Conservation (phyloP, 2,888 invertebrate genomes). For the Tigriopus californicus region DNA sequence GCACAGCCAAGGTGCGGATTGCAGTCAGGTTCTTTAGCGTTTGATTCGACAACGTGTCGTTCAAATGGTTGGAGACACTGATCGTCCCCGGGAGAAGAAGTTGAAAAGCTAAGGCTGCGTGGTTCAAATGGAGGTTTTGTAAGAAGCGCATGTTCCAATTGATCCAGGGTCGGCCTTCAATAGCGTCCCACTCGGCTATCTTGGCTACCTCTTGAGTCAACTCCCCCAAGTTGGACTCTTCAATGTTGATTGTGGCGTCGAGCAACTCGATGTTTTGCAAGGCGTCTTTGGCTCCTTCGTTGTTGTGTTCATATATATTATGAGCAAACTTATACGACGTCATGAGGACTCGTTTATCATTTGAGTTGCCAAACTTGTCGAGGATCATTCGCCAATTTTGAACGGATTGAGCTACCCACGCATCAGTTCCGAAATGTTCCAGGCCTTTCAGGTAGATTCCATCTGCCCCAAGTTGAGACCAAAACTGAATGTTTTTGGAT, state of each 20-base stretch:
- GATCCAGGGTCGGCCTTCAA: constrained; percentile 4
- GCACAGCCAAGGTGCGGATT: constrained; percentile 3
- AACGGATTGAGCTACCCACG: not conserved
- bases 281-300: not conserved
- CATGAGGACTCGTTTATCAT: not conserved
- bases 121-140: not conserved
- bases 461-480: constrained; percentile 1
- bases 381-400: not conserved
- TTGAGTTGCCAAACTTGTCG: constrained; percentile 1
- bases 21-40: constrained; percentile 3
- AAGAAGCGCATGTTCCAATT: constrained; percentile 6
- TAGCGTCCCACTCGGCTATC: constrained; percentile 10
- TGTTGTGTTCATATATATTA: not conserved
- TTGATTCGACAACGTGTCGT: not conserved
- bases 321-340: constrained; percentile 1
- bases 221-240: not conserved
- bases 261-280: not conserved
- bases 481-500: not conserved
- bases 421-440: not conserved
- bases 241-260: not conserved
- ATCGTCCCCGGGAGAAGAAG: constrained; percentile 3
- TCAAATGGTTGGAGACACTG: not conserved
- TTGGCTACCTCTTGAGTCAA: not conserved
- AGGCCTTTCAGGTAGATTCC: constrained; percentile 5
- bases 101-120: constrained; percentile 4